Evolutionary conservation across 2,113 vertebrate genomes (phyloP).

Genomic region (Fregetta grallaria): DNA sequence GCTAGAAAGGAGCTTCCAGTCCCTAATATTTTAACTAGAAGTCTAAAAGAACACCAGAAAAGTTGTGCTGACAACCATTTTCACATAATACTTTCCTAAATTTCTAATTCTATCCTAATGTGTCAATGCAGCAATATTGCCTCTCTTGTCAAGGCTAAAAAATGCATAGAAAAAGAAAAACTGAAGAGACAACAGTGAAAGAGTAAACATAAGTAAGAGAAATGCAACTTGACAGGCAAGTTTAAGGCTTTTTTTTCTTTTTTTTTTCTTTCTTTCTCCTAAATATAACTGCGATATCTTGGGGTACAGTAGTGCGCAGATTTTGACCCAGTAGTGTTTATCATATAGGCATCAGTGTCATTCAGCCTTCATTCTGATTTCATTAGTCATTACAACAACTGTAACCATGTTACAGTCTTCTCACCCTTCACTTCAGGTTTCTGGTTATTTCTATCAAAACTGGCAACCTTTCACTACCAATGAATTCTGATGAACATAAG

Average conservation of each 20-base stretch:
- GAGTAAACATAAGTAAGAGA: slow-evolving; percentile 14
- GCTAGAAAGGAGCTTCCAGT: background rate
- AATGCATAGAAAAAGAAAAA: background rate
- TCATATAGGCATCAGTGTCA: background rate
- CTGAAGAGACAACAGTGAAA: background rate
- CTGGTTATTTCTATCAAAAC: background rate
- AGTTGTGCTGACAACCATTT: background rate
- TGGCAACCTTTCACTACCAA: background rate
- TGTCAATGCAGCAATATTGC: background rate
- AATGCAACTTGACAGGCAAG: slow-evolving; percentile 33
- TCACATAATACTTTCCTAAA: background rate
- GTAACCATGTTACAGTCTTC: background rate
- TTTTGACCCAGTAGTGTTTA: slow-evolving; percentile 14
- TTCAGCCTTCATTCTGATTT: slow-evolving; percentile 9
- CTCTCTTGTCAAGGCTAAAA: background rate
- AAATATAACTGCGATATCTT: background rate
- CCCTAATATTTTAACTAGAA: background rate
- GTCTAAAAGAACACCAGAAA: background rate
- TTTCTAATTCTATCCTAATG: background rate
- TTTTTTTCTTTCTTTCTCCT: background rate
- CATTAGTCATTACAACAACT: background rate
- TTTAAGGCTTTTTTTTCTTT: background rate
- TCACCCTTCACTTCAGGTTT: slow-evolving; percentile 3
- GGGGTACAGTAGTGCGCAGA: background rate
- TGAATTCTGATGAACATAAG: background rate